Conservation (phyloP, 2,888 invertebrate genomes). For the Cheiracanthium punctorium region DNA sequence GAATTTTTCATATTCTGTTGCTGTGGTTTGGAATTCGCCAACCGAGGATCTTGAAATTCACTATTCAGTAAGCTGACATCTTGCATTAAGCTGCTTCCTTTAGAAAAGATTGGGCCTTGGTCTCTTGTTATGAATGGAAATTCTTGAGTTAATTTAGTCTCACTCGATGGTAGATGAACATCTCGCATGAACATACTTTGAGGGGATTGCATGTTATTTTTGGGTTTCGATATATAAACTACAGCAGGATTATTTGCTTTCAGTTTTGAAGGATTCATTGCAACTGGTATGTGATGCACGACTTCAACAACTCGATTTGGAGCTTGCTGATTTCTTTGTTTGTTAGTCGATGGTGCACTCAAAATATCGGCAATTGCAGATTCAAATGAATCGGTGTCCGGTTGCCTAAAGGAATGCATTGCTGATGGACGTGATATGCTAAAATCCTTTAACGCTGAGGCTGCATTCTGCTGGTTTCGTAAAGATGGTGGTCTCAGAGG, state of each 20-base stretch:
- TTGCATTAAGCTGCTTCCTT: not conserved
- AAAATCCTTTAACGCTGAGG: too few species aligned
- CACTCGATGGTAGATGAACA: not conserved
- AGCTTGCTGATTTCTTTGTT: not conserved
- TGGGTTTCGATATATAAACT: slow-evolving; percentile 30
- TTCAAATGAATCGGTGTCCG: not conserved
- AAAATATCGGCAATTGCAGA: not conserved
- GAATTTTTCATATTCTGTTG: not conserved
- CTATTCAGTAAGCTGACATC: not conserved
- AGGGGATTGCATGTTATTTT: not conserved
- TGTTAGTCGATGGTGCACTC: not conserved
- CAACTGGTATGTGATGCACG: slow-evolving; percentile 45
- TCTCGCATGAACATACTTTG: not conserved
- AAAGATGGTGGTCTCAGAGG: not conserved
- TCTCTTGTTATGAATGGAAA: not conserved
- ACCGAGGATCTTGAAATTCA: not conserved
- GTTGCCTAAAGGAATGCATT: not conserved
- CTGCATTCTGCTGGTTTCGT: not conserved
- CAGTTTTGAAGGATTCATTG: not conserved
- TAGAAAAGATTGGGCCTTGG: not conserved
- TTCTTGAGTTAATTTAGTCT: not conserved
- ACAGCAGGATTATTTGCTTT: not conserved
- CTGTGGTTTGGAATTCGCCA: not conserved
- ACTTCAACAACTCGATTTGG: slow-evolving; percentile 33
- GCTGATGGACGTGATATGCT: not conserved